These are phyloP conservation scores for Syngnathoides biaculeatus DNA, from an alignment of 2,113 vertebrate species.

Conservation along the genomic window DNA sequence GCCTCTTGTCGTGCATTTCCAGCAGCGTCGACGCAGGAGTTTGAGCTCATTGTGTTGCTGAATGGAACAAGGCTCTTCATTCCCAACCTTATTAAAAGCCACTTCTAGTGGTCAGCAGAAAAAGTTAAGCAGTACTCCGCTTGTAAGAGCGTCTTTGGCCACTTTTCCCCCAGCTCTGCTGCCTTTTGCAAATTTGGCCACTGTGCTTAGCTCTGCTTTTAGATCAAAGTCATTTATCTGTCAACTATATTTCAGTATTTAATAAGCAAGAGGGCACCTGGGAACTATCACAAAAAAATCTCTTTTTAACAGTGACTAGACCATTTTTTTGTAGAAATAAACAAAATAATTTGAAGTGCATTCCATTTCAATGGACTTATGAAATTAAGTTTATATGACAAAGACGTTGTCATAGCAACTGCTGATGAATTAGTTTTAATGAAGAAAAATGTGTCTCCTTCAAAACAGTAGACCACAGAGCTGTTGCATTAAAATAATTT, in stretches of 20 bases:
- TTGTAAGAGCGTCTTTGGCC: slow-evolving; percentile 35
- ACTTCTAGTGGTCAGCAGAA: slow-evolving; percentile 5
- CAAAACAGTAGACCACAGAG: too few relatives aligned
- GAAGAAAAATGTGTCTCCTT: too few relatives aligned
- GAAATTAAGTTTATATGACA: neutral
- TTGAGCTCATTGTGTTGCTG: neutral
- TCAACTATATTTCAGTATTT: slow-evolving; percentile 12
- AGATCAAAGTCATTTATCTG: slow-evolving; percentile 39
- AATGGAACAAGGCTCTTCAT: neutral
- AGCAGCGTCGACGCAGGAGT: neutral
- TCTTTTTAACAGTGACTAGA: neutral
- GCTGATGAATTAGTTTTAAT: too few relatives aligned
- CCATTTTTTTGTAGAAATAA: neutral
- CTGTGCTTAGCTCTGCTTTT: slow-evolving; percentile 26
- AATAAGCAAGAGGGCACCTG: slow-evolving; percentile 19
- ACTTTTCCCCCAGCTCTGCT: slow-evolving; percentile 23
- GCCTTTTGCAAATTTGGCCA: slow-evolving; percentile 38
- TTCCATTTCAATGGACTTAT: neutral
- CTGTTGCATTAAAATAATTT: too few relatives aligned
- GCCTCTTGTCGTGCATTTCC: neutral
- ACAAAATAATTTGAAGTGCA: neutral
- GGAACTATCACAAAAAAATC: slow-evolving; percentile 13
- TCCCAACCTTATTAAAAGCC: slow-evolving; percentile 8
- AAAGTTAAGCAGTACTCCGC: neutral
- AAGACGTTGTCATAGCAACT: neutral